Evolutionary conservation across 2,113 vertebrate genomes (phyloP), one percentile per base, ranked within the genome.

Genomic region (Stegostoma tigrinum): DNA sequence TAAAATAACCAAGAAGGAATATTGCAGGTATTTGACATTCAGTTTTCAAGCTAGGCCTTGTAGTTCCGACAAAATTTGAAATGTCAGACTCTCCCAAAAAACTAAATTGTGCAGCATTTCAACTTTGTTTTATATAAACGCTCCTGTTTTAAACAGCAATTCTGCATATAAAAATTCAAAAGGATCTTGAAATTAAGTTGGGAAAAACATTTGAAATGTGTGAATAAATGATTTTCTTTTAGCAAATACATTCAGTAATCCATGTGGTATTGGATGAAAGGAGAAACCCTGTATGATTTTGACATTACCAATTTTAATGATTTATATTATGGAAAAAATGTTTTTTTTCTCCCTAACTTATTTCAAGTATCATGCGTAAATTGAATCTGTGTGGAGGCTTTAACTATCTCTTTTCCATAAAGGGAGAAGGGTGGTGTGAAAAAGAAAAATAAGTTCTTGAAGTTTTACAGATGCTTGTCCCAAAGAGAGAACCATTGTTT

Each of bases 351-450:
- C 68, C 66, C 93, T 72, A 95, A 95, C 70, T 95, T 72, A 95
- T 72, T 95, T 68, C 42, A 45, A 95, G 93, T 68, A 95, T 70
- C 93, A 68, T 70, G 93, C 67, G 48, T 72, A 95, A 42, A 67
- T 95, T 72, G 38, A 48, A 48, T 42, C 93, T 72, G 24, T 38
- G n/a, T 68, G 34, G 38, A 72, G 67, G 42, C 67, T 95, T 94
- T 95, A 48, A 48, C 66, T 95, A 72, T 95, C 70, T 72, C 93
- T 48, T 45, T 95, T 95, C 93, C n/a, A 72, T 45, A 67, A 21
- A 5, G 17, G 52, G 45, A 87, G 85, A 24, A 6, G 86, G 52
- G 67, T 15, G 67, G 66, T 67, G 42, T 23, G 24, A 48, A 67
- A 72, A 27, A 21, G 14, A 14, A 55, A 55, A 55, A 55, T 5